phyloP scores from a whole-genome alignment of 2,888 invertebrate genomes.

The Nemotelus nigrinus region DNA sequence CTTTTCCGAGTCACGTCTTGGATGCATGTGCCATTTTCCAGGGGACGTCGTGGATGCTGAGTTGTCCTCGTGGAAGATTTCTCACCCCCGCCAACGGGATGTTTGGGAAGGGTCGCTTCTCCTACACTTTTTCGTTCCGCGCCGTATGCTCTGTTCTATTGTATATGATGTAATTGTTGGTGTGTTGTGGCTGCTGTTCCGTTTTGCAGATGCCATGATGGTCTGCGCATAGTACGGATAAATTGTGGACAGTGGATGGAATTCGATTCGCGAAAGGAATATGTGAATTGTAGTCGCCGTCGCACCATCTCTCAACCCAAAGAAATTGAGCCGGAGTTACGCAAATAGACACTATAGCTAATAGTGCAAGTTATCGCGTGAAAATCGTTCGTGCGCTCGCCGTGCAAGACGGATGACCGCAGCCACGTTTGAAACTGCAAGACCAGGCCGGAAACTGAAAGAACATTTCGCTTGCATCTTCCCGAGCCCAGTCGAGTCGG shows the following conservation, averaged over 20 bases:
- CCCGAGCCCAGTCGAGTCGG: background rate
- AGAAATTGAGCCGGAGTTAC: background rate
- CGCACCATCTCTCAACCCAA: conserved; percentile 13
- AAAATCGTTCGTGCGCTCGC: background rate
- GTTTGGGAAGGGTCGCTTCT: conserved; percentile 28
- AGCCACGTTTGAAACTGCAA: conserved; percentile 14
- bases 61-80: conserved; percentile 13
- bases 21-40: conserved; percentile 20
- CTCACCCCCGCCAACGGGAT: conserved; percentile 30
- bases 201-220: conserved; percentile 27
- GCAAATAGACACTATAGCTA: background rate
- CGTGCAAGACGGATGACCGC: background rate
- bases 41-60: conserved; percentile 3
- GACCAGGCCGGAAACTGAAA: background rate
- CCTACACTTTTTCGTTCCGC: background rate
- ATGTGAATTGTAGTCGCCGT: conserved; percentile 3
- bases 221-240: conserved; percentile 41
- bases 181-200: conserved; percentile 21
- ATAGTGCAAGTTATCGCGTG: background rate
- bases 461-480: background rate
- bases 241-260: conserved; percentile 36
- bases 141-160: background rate
- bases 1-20: conserved; percentile 11
- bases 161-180: conserved; percentile 12
- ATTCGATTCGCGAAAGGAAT: conserved; percentile 8